phyloP scores from a whole-genome alignment of 1,140 invertebrate genomes.

The Papilio xuthus region DNA sequence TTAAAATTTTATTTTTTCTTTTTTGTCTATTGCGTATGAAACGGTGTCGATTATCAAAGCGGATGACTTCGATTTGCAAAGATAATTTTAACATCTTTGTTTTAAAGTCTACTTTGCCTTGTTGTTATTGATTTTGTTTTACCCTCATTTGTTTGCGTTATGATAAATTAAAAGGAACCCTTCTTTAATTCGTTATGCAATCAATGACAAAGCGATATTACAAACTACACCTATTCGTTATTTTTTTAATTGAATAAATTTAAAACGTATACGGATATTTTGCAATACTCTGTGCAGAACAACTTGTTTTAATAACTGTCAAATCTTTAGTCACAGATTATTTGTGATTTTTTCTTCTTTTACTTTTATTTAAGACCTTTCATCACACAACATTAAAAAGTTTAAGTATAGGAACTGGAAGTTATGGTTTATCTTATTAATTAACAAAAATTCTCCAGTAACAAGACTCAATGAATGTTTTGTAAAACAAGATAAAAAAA shows the following conservation, averaged over 20 bases:
- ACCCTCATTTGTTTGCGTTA: not conserved
- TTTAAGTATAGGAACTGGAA: too few relatives aligned
- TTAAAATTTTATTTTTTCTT: constrained; percentile 47
- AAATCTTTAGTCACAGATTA: not conserved
- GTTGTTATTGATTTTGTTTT: not conserved
- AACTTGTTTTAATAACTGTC: not conserved
- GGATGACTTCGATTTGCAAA: not conserved
- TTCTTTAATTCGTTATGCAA: not conserved
- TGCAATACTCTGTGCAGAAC: not conserved
- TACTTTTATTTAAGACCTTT: not conserved
- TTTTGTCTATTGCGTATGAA: constrained; percentile 41
- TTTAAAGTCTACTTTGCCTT: not conserved
- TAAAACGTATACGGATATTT: not conserved
- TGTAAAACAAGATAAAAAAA: not conserved
- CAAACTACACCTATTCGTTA: not conserved
- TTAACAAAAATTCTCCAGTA: too few relatives aligned
- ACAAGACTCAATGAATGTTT: too few relatives aligned
- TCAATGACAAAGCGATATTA: constrained; percentile 5
- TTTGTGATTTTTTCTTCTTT: not conserved
- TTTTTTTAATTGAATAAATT: not conserved
- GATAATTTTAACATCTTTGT: not conserved
- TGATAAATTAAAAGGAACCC: not conserved
- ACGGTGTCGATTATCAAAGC: constrained; percentile 14
- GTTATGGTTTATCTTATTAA: too few relatives aligned
- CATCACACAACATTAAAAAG: too few relatives aligned